Evolutionary conservation across 2,797 vertebrate genomes (phyloP).

Genomic region (Alosa sapidissima): DNA sequence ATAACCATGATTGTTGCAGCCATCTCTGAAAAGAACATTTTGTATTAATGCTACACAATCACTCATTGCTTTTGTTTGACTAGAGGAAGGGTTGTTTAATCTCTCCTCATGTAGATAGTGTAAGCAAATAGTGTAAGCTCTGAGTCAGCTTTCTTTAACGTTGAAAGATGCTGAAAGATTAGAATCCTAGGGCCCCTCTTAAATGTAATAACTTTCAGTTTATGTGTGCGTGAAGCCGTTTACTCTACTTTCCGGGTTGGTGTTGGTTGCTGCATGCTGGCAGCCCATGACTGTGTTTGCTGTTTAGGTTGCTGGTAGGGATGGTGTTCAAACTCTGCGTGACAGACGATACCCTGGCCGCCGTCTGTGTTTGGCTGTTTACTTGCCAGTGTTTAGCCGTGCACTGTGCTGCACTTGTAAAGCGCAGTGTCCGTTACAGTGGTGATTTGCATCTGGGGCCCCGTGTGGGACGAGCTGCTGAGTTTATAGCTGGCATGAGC

Average conservation of each 20-base stretch:
- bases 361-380: conserved; percentile 15
- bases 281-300: conserved; percentile 4
- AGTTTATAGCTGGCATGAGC: conserved; percentile 10
- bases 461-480: neutral
- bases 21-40: neutral
- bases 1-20: no score
- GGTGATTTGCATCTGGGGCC: conserved; percentile 21
- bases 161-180: neutral
- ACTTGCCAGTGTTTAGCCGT: conserved; percentile 18
- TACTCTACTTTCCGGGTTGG: neutral
- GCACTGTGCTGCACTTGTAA: neutral
- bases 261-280: neutral
- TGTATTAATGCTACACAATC: neutral
- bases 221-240: neutral
- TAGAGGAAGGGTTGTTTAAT: neutral
- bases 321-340: neutral
- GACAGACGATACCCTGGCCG: neutral
- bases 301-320: neutral
- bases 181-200: neutral
- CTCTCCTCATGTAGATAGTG: neutral
- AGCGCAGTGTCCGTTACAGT: neutral
- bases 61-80: neutral
- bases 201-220: conserved; percentile 8
- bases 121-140: neutral
- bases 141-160: neutral